A percentile compares a stretch with the other conserved stretches of the same genome.
Conservation (phyloP, 2,797 vertebrate species). For the Helostoma temminkii region DNA sequence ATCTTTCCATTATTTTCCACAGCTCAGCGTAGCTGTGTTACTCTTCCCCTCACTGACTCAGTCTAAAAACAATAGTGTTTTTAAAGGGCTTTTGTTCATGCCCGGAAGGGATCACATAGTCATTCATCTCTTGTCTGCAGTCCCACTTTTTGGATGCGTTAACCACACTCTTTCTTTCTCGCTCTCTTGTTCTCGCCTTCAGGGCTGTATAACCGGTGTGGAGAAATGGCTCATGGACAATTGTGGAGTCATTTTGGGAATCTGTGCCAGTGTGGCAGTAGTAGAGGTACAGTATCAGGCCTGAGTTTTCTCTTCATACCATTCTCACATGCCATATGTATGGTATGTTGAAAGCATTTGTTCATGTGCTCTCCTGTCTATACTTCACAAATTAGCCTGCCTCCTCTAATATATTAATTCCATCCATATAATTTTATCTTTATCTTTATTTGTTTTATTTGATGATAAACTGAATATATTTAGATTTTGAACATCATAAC, state of each 20-base stretch:
- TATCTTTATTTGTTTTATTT: no score
- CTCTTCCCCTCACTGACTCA: conserved; percentile 58
- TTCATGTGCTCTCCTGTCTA: no score
- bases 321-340: no score
- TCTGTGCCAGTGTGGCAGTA: conserved; percentile 89
- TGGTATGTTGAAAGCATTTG: no score
- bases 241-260: conserved; percentile 91
- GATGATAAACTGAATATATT: not conserved
- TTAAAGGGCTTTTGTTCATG: conserved; percentile 65
- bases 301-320: no score
- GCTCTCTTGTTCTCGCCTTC: conserved; percentile 32
- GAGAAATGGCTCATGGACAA: conserved; percentile 92
- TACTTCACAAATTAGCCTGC: no score
- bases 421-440: no score
- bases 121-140: conserved; percentile 49
- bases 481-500: not conserved
- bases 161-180: conserved; percentile 15
- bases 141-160: conserved; percentile 11
- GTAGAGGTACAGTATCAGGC: conserved; percentile 85
- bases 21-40: conserved; percentile 57
- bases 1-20: conserved; percentile 32
- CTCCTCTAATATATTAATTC: no score
- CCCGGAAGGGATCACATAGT: conserved; percentile 64
- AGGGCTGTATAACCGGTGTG: conserved; percentile 90
- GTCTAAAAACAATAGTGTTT: conserved; percentile 76